Percentiles rank a stretch among this genome's conserved stretches.
phyloP scores from a whole-genome alignment of 2,888 invertebrate genomes.

The Dastarcus helophoroides region DNA sequence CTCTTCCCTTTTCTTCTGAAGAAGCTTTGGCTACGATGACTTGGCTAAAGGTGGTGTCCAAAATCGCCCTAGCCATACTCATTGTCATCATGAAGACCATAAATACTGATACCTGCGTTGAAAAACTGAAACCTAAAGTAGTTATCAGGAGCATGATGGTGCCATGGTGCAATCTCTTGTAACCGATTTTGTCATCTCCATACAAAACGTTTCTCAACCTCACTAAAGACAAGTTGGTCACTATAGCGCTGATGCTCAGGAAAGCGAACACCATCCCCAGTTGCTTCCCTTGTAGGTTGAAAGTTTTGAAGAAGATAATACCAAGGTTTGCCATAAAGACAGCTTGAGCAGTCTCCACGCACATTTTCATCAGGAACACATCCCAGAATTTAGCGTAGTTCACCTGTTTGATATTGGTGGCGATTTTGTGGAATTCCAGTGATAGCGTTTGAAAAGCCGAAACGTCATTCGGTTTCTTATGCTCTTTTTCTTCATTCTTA shows the following conservation, averaged over 20 bases:
- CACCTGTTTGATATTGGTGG: slow-evolving; percentile 1
- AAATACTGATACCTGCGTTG: slow-evolving; percentile 3
- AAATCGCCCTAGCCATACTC: slow-evolving; percentile 7
- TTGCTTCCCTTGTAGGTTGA: slow-evolving; percentile 1
- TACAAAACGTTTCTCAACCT: slow-evolving; percentile 6
- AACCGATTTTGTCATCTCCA: slow-evolving; percentile 4
- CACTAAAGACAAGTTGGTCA: slow-evolving; percentile 4
- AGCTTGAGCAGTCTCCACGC: neutral
- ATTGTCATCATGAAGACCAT: slow-evolving; percentile 2
- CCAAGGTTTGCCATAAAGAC: neutral
- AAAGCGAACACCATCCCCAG: slow-evolving; percentile 7
- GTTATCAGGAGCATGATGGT: slow-evolving; percentile 3
- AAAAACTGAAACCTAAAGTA: slow-evolving; percentile 2
- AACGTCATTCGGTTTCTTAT: no score
- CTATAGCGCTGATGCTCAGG: slow-evolving; percentile 4
- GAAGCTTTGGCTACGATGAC: slow-evolving; percentile 8
- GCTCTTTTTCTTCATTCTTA: no score
- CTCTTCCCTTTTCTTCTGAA: slow-evolving; percentile 7
- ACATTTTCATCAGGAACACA: neutral
- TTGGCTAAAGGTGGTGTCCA: slow-evolving; percentile 9
- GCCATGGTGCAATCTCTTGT: slow-evolving; percentile 7
- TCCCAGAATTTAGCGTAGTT: slow-evolving; percentile 1
- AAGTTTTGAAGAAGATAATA: neutral
- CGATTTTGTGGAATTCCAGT: no score
- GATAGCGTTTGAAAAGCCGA: no score